Conservation (phyloP, 2,888 invertebrate species). For the Orchestes rusci region DNA sequence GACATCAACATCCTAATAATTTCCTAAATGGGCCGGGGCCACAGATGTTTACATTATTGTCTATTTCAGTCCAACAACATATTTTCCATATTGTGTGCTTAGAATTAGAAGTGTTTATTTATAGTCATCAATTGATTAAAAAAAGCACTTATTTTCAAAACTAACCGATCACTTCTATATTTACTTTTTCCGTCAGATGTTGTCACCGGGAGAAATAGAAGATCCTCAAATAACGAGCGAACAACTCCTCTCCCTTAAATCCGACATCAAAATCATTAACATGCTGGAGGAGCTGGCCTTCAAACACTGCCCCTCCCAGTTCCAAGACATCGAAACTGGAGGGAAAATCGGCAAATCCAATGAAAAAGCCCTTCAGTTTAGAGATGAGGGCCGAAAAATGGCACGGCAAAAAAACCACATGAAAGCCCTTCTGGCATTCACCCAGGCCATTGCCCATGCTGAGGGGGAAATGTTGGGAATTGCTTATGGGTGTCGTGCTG, state of each 20-base stretch:
- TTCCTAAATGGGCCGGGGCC: too few species aligned
- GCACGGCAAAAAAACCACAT: conserved; percentile 32
- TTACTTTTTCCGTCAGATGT: too few species aligned
- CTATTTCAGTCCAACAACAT: too few species aligned
- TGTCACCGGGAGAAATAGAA: conserved; percentile 23
- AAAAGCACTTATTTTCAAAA: too few species aligned
- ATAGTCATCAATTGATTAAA: too few species aligned
- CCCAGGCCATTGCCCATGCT: conserved; percentile 59
- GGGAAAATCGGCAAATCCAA: conserved; percentile 25
- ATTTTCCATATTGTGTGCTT: too few species aligned
- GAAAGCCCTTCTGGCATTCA: conserved; percentile 48
- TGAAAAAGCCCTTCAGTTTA: conserved; percentile 26
- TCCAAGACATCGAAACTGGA: conserved; percentile 19
- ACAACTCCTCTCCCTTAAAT: conserved; percentile 19
- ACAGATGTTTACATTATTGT: too few species aligned
- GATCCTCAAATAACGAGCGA: conserved; percentile 22
- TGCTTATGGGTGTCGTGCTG: conserved; percentile 69
- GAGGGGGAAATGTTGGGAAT: conserved; percentile 56
- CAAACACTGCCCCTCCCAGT: conserved; percentile 19
- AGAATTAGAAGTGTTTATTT: too few species aligned
- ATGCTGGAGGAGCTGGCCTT: conserved; percentile 20
- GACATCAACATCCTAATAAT: too few species aligned
- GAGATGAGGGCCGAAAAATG: conserved; percentile 32
- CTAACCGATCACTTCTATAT: too few species aligned
- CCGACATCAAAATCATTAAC: conserved; percentile 19